A percentile compares a stretch with the other conserved stretches of the same genome.
Conservation (phyloP, 1,140 invertebrate genomes). For the Coelopa frigida region DNA sequence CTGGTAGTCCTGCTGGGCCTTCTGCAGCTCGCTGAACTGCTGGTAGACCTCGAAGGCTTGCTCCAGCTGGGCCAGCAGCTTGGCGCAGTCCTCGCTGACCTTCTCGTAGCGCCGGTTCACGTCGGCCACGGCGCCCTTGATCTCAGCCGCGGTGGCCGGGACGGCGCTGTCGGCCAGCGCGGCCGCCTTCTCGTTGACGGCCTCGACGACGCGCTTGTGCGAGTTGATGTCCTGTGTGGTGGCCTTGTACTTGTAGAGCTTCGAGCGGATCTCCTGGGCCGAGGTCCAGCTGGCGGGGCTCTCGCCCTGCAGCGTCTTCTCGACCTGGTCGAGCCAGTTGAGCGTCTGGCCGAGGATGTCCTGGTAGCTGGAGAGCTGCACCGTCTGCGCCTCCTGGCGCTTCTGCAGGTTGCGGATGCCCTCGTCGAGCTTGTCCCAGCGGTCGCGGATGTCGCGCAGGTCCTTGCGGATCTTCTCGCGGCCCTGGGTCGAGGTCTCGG, state of each 20-base stretch:
- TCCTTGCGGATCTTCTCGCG: slow-evolving; percentile 81
- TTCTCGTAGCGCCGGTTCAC: slow-evolving; percentile 70
- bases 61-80: slow-evolving; percentile 63
- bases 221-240: slow-evolving; percentile 81
- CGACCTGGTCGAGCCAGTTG: slow-evolving; percentile 81
- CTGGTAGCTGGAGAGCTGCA: slow-evolving; percentile 78
- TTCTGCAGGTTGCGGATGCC: slow-evolving; percentile 74
- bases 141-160: slow-evolving; percentile 54
- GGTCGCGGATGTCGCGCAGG: slow-evolving; percentile 64
- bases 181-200: slow-evolving; percentile 75
- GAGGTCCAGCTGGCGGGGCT: slow-evolving; percentile 58
- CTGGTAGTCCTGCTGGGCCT: slow-evolving; percentile 77
- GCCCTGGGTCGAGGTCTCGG: slow-evolving; percentile 83
- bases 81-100: slow-evolving; percentile 53
- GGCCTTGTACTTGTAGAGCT: slow-evolving; percentile 80
- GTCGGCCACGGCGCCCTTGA: slow-evolving; percentile 56
- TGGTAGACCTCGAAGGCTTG: slow-evolving; percentile 69
- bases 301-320: slow-evolving; percentile 70
- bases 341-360: slow-evolving; percentile 75
- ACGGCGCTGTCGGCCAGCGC: slow-evolving; percentile 48
- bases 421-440: slow-evolving; percentile 80
- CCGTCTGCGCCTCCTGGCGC: slow-evolving; percentile 72
- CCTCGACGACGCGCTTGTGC: slow-evolving; percentile 84
- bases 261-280: slow-evolving; percentile 78
- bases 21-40: slow-evolving; percentile 77